phyloP scores from a whole-genome alignment of 1,140 invertebrate species.

The Macrobrachium rosenbergii region DNA sequence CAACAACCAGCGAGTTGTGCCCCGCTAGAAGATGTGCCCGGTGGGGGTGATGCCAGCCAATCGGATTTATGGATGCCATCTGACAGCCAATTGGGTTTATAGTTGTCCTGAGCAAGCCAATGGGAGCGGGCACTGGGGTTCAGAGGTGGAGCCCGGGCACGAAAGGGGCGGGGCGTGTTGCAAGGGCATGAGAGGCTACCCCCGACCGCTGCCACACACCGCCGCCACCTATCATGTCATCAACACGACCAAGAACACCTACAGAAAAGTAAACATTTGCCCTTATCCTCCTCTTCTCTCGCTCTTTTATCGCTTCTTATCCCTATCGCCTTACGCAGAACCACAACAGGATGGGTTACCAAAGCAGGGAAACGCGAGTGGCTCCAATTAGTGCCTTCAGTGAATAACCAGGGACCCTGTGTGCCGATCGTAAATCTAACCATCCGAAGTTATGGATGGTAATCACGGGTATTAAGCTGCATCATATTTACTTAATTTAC shows the following conservation, averaged over 20 bases:
- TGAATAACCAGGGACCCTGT: too few species aligned
- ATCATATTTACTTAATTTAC: too few species aligned
- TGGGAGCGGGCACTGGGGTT: constrained; percentile 30
- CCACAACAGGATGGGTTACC: too few species aligned
- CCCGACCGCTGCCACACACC: constrained; percentile 48
- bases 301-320: neutral
- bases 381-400: too few species aligned
- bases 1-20: too few species aligned
- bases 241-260: constrained; percentile 11
- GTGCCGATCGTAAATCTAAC: too few species aligned
- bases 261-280: constrained; percentile 13
- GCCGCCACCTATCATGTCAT: constrained; percentile 14
- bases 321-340: too few species aligned
- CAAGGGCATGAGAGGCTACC: constrained; percentile 46
- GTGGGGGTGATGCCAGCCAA: constrained; percentile 58
- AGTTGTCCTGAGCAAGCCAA: constrained; percentile 44
- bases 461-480: too few species aligned
- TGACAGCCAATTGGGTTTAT: constrained; percentile 61
- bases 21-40: neutral
- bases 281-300: neutral
- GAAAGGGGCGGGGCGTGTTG: constrained; percentile 50
- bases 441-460: too few species aligned
- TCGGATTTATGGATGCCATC: constrained; percentile 58
- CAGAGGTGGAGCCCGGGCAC: constrained; percentile 49
- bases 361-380: too few species aligned